phyloP scores from a whole-genome alignment of 2,113 vertebrate genomes.

The Pelobates fuscus region DNA sequence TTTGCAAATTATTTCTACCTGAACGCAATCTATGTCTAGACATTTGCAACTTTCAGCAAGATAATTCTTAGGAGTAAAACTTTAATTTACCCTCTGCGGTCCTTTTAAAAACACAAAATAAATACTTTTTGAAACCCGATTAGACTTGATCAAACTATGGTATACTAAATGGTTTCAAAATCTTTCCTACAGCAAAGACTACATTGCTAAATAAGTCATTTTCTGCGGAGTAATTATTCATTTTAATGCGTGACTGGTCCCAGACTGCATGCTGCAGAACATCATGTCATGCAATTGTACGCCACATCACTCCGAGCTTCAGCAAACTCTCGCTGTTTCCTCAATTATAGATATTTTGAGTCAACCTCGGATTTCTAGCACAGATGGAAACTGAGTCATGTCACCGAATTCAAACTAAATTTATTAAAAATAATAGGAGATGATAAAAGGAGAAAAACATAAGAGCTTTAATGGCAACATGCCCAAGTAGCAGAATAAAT shows the following conservation, averaged over 20 bases:
- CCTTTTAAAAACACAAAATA: constrained; percentile 2
- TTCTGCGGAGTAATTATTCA: constrained; percentile 10
- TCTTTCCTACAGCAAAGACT: constrained; percentile 8
- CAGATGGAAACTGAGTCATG: too few relatives aligned
- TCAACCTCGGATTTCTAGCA: too few relatives aligned
- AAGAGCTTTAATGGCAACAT: too few relatives aligned
- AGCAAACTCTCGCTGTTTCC: neutral
- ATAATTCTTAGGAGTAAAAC: too few relatives aligned
- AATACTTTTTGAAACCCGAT: constrained; percentile 19
- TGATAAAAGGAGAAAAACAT: too few relatives aligned
- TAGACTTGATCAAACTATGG: constrained; percentile 1
- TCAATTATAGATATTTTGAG: too few relatives aligned
- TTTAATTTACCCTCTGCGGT: neutral
- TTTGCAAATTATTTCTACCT: too few relatives aligned
- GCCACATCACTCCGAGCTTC: neutral
- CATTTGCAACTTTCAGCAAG: too few relatives aligned
- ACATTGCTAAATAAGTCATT: neutral
- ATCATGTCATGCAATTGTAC: neutral
- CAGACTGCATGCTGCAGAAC: neutral
- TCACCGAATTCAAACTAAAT: too few relatives aligned
- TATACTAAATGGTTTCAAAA: neutral
- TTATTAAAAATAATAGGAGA: too few relatives aligned
- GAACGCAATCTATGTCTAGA: too few relatives aligned
- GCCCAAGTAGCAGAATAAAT: too few relatives aligned
- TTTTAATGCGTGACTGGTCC: constrained; percentile 5